Evolutionary conservation across 37 sponge, comb jelly and placozoan species (phyloP).

Genomic region (Cliona cf. orientalis): DNA sequence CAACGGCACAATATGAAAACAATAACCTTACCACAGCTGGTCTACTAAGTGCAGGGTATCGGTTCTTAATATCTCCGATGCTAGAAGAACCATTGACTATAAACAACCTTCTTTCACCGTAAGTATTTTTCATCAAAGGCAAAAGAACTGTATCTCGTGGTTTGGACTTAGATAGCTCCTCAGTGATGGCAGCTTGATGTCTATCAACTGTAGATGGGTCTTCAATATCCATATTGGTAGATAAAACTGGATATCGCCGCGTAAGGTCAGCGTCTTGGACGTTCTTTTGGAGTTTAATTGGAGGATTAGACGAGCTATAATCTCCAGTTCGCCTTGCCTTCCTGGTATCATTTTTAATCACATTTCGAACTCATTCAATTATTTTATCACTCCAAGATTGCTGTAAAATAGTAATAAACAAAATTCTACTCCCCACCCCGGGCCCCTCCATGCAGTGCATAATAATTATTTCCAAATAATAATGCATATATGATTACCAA

Average conservation of each 20-base stretch:
- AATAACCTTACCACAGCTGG: constrained; percentile 8
- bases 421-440: too few species aligned
- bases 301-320: not conserved
- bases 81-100: constrained; percentile 19
- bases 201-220: constrained; percentile 5
- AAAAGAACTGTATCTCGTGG: constrained; percentile 33
- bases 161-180: constrained; percentile 28
- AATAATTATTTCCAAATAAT: too few species aligned
- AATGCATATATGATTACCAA: too few species aligned
- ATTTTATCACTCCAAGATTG: constrained; percentile 30
- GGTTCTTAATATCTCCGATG: constrained; percentile 1
- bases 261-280: too few species aligned
- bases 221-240: not conserved
- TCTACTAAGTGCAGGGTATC: not conserved
- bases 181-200: constrained; percentile 13
- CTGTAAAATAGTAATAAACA: constrained; percentile 24
- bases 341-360: constrained; percentile 3
- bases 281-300: not conserved
- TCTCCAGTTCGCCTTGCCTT: not conserved
- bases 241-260: not conserved
- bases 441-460: not conserved
- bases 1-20: too few species aligned
- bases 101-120: not conserved
- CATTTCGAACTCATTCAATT: constrained; percentile 32
- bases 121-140: constrained; percentile 33